A percentile compares a stretch with the other conserved stretches of the same genome.
phyloP scores from a whole-genome alignment of 64 coral and sea anemone species.

The Pocillopora damicornis region DNA sequence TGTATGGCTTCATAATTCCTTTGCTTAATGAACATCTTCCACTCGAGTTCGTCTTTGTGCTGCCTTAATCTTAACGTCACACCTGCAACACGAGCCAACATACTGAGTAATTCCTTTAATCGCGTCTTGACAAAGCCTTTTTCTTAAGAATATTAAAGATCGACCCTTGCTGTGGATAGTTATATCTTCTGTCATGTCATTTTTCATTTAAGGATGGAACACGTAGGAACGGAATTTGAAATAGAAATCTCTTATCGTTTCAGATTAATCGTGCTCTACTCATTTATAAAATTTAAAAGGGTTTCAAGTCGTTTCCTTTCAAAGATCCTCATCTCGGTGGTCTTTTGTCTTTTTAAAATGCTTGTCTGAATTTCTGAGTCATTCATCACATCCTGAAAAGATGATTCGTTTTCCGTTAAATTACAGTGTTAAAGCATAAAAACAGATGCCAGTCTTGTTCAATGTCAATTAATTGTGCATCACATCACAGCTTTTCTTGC shows the following conservation, averaged over 20 bases:
- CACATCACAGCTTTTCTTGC: not conserved
- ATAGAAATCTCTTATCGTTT: not conserved
- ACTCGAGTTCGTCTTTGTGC: not conserved
- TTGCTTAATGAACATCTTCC: not conserved
- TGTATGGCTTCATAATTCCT: not conserved
- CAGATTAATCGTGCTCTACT: not conserved
- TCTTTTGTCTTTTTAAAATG: slow-evolving; percentile 13
- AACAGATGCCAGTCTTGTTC: not conserved
- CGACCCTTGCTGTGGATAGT: too few relatives aligned
- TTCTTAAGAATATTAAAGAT: not conserved
- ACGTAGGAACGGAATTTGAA: not conserved
- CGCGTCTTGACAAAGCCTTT: slow-evolving; percentile 8
- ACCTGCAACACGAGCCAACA: not conserved
- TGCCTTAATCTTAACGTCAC: not conserved
- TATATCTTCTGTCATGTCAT: not conserved
- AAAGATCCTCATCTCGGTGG: not conserved
- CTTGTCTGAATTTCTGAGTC: slow-evolving; percentile 3
- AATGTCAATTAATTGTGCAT: slow-evolving; percentile 9
- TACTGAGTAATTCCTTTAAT: not conserved
- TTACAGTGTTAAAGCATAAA: slow-evolving; percentile 9
- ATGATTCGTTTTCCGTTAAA: slow-evolving; percentile 29
- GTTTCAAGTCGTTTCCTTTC: not conserved
- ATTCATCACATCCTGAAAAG: slow-evolving; percentile 12
- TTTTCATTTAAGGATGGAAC: not conserved
- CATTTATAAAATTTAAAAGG: not conserved